Percentiles rank a stretch among this genome's conserved stretches.
These are phyloP conservation scores for Crypturellus tataupa DNA, from an alignment of 2,797 vertebrate genomes.

Conservation along the genomic window DNA sequence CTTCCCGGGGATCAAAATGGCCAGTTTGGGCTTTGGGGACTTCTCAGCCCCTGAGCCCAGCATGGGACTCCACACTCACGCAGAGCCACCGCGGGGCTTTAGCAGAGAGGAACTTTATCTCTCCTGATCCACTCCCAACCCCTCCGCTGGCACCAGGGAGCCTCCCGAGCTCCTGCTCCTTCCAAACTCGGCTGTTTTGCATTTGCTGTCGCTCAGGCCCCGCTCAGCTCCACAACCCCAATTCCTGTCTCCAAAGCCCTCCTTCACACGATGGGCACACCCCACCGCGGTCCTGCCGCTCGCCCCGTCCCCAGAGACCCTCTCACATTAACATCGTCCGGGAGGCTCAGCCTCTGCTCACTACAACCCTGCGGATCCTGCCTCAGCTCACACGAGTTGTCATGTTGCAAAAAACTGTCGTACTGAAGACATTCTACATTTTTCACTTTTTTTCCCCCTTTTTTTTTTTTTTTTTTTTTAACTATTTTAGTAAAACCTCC, in stretches of 20 bases:
- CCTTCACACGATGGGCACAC: not conserved
- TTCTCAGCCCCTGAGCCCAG: not conserved
- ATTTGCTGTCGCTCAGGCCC: not conserved
- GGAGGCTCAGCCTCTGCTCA: not conserved
- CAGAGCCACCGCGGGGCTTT: conserved; percentile 27
- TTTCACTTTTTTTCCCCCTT: not conserved
- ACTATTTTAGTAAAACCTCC: not conserved
- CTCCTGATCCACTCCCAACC: conserved; percentile 56
- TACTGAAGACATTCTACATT: not conserved
- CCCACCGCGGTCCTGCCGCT: too few species aligned
- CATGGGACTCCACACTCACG: not conserved
- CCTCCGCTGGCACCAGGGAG: conserved; percentile 35
- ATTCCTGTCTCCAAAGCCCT: not conserved
- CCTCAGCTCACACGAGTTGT: not conserved
- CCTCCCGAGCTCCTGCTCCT: conserved; percentile 40
- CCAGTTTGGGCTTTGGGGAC: not conserved
- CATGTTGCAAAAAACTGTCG: not conserved
- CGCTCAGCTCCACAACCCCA: not conserved
- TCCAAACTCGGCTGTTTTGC: not conserved
- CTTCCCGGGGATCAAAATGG: conserved; percentile 31
- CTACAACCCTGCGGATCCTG: not conserved
- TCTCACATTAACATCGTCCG: too few species aligned
- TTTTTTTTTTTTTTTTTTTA: not conserved
- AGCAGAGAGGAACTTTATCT: conserved; percentile 43
- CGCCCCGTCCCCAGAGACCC: too few species aligned